These are phyloP conservation scores for Anastrepha ludens DNA, from an alignment of 1,140 invertebrate genomes.

Conservation along the genomic window DNA sequence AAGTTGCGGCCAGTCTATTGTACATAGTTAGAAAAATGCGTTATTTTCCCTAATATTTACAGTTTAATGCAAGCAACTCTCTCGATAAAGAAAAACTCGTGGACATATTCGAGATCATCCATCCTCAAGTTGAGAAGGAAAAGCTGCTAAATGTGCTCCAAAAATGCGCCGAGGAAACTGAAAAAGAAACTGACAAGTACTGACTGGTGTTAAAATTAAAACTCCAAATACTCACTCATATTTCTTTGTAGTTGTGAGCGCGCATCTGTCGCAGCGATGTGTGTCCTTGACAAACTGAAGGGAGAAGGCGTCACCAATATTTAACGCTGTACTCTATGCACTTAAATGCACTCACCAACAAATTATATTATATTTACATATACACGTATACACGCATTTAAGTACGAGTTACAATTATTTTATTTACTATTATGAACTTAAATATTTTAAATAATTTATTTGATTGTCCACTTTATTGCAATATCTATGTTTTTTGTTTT, in stretches of 20 bases:
- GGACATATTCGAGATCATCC: conserved; percentile 53
- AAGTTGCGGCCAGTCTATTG: too few species aligned
- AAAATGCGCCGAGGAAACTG: conserved; percentile 3
- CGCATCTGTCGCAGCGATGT: conserved; percentile 18
- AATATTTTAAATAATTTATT: too few species aligned
- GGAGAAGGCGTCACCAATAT: conserved; percentile 52
- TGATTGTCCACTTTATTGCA: too few species aligned
- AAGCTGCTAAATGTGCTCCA: conserved; percentile 13
- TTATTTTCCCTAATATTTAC: not conserved
- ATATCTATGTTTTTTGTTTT: not conserved
- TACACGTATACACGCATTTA: too few species aligned
- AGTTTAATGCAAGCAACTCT: conserved; percentile 47
- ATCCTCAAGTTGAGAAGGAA: conserved; percentile 41
- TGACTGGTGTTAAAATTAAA: not conserved
- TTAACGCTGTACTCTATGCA: conserved; percentile 16
- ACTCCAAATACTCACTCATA: not conserved
- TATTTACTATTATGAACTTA: too few species aligned
- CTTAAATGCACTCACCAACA: not conserved
- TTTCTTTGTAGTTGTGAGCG: conserved; percentile 48
- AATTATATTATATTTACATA: too few species aligned
- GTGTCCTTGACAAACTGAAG: conserved; percentile 39
- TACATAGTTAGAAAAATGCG: too few species aligned
- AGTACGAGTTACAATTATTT: too few species aligned
- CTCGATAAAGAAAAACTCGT: conserved; percentile 45
- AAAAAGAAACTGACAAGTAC: conserved; percentile 32